Conservation (phyloP, 2,797 vertebrate species). For the Falco rusticolus region DNA sequence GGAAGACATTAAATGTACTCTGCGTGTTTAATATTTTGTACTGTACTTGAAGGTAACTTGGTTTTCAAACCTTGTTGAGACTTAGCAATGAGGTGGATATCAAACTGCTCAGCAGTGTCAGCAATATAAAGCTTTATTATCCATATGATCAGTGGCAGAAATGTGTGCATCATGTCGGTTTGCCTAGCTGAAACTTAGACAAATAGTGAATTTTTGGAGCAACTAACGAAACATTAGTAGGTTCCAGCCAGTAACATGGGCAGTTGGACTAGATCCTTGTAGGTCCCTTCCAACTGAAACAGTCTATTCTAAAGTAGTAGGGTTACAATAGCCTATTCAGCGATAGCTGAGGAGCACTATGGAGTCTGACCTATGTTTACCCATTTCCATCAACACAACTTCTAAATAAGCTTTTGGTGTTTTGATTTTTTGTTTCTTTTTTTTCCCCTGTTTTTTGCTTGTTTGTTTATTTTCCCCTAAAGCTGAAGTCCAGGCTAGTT, state of each 20-base stretch:
- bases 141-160: neutral
- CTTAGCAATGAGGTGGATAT: neutral
- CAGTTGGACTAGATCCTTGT: fast-evolving
- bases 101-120: neutral
- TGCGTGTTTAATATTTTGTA: neutral
- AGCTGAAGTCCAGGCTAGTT: neutral
- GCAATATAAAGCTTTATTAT: neutral
- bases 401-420: neutral
- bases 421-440: neutral
- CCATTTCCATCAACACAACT: neutral
- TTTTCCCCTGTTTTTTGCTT: neutral
- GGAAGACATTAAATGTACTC: neutral
- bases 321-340: neutral
- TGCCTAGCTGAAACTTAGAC: neutral
- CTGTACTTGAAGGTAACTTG: neutral
- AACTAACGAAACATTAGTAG: neutral
- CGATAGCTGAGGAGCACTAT: neutral
- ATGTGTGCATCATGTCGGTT: fast-evolving
- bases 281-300: neutral
- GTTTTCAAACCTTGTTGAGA: neutral
- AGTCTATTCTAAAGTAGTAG: neutral
- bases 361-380: neutral
- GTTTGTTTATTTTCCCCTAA: neutral
- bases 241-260: neutral
- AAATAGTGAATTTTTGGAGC: neutral